phyloP scores from a whole-genome alignment of 2,888 invertebrate genomes.

The Luffia ferchaultella region DNA sequence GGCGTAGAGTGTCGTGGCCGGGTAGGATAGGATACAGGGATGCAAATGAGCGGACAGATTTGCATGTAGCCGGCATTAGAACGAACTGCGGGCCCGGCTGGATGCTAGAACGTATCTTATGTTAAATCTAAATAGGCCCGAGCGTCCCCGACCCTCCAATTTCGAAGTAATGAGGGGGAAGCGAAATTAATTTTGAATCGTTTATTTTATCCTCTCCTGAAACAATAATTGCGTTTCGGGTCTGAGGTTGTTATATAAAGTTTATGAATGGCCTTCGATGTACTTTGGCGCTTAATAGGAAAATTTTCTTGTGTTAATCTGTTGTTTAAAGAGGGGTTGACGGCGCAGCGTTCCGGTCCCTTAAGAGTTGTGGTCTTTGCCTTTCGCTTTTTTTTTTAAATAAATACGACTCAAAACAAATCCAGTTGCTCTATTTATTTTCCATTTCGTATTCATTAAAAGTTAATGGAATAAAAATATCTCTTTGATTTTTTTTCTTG shows the following conservation, averaged over 20 bases:
- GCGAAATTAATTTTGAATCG: background rate
- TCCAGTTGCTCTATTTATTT: background rate
- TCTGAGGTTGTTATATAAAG: background rate
- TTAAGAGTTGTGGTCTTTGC: background rate
- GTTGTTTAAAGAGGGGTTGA: background rate
- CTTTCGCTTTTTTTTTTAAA: background rate
- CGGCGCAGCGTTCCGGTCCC: background rate
- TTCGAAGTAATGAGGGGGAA: background rate
- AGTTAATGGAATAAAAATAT: background rate
- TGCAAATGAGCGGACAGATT: constrained; percentile 19
- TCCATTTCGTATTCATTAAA: background rate
- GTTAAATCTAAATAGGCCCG: background rate
- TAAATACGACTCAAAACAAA: background rate
- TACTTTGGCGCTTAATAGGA: background rate
- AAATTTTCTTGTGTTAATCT: background rate
- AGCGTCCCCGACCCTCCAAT: background rate
- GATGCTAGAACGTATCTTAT: background rate
- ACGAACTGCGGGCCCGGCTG: background rate
- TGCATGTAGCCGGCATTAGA: constrained; percentile 18
- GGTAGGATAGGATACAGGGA: constrained; percentile 4
- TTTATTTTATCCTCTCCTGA: background rate
- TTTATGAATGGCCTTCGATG: background rate
- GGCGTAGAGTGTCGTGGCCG: background rate
- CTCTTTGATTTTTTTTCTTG: background rate
- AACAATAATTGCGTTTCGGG: background rate